Conservation (phyloP, 2,888 invertebrate species). For the Hydroisotoma schaefferi region DNA sequence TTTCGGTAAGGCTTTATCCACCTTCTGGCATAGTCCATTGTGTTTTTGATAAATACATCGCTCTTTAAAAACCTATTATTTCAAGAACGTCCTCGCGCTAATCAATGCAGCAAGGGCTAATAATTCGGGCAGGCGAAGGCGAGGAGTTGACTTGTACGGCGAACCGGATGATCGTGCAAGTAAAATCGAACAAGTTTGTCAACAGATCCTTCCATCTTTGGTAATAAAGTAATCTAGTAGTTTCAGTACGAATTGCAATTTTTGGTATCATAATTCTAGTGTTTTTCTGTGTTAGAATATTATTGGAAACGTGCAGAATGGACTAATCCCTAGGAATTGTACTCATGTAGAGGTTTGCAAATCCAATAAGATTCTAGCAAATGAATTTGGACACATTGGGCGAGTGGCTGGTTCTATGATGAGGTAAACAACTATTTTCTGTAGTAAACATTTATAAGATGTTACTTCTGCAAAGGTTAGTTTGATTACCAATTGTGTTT, state of each 20-base stretch:
- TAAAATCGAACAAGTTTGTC: conserved; percentile 25
- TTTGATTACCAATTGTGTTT: background rate
- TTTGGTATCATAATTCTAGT: background rate
- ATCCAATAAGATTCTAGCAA: conserved; percentile 33
- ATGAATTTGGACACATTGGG: conserved; percentile 33
- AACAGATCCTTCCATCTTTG: conserved; percentile 35
- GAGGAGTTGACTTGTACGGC: conserved; percentile 15
- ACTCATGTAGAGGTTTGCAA: conserved; percentile 39
- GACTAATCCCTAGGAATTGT: conserved; percentile 36
- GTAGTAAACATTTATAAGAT: background rate
- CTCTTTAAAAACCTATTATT: no score
- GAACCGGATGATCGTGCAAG: conserved; percentile 1
- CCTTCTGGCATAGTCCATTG: no score
- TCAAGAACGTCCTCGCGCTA: conserved; percentile 36
- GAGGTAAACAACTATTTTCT: conserved; percentile 21
- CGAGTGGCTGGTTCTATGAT: conserved; percentile 32
- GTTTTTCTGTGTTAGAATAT: no score
- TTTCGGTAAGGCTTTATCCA: conserved; percentile 26
- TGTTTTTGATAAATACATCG: no score
- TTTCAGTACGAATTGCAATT: background rate
- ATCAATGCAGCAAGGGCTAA: conserved; percentile 29
- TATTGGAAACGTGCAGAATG: conserved; percentile 38
- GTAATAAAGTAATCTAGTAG: conserved; percentile 14
- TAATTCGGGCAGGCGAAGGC: conserved; percentile 14
- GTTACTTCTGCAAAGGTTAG: background rate